Conservation (phyloP, 2,888 invertebrate genomes). For the Leptopilina drosophilae region DNA sequence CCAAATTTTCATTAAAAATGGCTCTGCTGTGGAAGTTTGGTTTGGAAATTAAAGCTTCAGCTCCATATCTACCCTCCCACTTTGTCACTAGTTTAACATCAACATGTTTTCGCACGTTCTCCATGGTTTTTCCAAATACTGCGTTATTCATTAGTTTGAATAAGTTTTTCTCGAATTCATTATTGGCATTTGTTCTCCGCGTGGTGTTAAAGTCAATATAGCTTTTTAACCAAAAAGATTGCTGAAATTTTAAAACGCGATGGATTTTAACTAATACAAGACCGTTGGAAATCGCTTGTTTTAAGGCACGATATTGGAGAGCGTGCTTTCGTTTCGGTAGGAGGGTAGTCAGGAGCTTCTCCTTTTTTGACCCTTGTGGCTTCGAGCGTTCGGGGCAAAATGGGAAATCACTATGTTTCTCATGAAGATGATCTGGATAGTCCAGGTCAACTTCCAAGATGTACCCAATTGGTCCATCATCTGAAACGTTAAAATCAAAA, state of each 20-base stretch:
- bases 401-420: conserved; percentile 33
- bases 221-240: conserved; percentile 61
- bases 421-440: conserved; percentile 37
- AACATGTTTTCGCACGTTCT: conserved; percentile 71
- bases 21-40: conserved; percentile 68
- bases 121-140: conserved; percentile 49
- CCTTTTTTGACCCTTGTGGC: conserved; percentile 49
- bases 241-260: conserved; percentile 67
- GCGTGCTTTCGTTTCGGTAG: conserved; percentile 53
- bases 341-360: conserved; percentile 62
- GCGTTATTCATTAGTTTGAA: conserved; percentile 73
- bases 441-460: conserved; percentile 39
- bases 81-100: conserved; percentile 65
- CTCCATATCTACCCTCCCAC: conserved; percentile 62
- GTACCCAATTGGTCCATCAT: conserved; percentile 22
- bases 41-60: conserved; percentile 56
- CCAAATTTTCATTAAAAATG: conserved; percentile 68
- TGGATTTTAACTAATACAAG: no score
- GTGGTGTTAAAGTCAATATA: conserved; percentile 68
- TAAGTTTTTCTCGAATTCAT: conserved; percentile 70
- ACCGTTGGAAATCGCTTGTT: conserved; percentile 60
- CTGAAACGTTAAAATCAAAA: not conserved
- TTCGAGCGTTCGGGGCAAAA: conserved; percentile 61
- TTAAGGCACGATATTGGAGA: conserved; percentile 57
- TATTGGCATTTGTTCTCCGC: conserved; percentile 64